phyloP scores from a whole-genome alignment of 1,140 invertebrate genomes.

The Musca domestica region DNA sequence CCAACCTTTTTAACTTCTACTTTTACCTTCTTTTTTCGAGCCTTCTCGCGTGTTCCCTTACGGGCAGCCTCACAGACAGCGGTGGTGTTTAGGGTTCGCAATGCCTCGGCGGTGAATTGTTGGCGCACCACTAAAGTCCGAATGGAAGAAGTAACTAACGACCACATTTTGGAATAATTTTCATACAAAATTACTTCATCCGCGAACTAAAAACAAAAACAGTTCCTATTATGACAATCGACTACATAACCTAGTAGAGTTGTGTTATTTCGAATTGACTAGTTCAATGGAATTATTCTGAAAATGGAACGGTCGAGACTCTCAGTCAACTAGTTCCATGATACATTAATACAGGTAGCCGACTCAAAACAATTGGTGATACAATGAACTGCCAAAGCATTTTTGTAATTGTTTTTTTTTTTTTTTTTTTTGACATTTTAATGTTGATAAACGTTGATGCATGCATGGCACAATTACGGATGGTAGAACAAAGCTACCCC shows the following conservation, averaged over 20 bases:
- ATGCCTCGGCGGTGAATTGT: conserved; percentile 24
- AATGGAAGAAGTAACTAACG: conserved; percentile 35
- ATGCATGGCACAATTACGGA: too few relatives aligned
- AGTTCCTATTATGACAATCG: not conserved
- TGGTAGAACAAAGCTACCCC: too few relatives aligned
- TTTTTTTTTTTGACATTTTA: too few relatives aligned
- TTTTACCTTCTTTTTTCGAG: conserved; percentile 69
- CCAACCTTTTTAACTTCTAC: conserved; percentile 67
- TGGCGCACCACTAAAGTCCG: conserved; percentile 37
- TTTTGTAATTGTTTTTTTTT: too few relatives aligned
- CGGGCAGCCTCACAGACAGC: conserved; percentile 63
- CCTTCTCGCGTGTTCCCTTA: conserved; percentile 73
- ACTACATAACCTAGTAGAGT: conserved; percentile 21
- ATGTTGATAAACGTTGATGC: too few relatives aligned
- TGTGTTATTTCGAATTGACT: too few relatives aligned
- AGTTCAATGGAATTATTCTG: too few relatives aligned
- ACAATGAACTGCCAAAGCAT: too few relatives aligned
- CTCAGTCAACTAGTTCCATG: too few relatives aligned
- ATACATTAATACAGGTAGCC: too few relatives aligned
- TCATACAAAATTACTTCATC: not conserved
- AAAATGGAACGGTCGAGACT: too few relatives aligned
- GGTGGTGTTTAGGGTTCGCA: conserved; percentile 49
- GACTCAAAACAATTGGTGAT: too few relatives aligned
- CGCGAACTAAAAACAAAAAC: not conserved
- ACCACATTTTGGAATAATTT: conserved; percentile 1